A percentile compares a stretch with the other conserved stretches of the same genome.
These are phyloP conservation scores for Cryptus viduatorius DNA, from an alignment of 2,888 invertebrate genomes.

Conservation along the genomic window DNA sequence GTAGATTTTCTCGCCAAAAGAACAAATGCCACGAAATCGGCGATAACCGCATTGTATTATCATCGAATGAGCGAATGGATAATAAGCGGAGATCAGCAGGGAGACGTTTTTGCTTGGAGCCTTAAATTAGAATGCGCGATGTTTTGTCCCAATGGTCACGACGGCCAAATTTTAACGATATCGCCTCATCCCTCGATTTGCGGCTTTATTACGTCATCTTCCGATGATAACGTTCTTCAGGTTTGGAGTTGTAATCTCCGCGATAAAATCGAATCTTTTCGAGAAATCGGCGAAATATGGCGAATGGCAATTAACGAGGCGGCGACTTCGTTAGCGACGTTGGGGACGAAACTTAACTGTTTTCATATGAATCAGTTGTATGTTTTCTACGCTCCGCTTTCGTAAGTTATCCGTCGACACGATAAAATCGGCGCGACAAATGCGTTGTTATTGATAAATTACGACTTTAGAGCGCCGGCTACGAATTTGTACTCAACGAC, in stretches of 20 bases:
- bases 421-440: not conserved
- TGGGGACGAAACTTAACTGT: constrained; percentile 70
- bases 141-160: constrained; percentile 66
- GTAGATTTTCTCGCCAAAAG: constrained; percentile 67
- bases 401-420: constrained; percentile 66
- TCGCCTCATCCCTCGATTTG: constrained; percentile 73
- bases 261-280: constrained; percentile 69
- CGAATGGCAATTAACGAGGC: constrained; percentile 67
- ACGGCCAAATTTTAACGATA: constrained; percentile 59
- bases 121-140: constrained; percentile 71
- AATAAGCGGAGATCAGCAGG: constrained; percentile 74
- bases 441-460: not conserved
- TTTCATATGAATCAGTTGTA: constrained; percentile 76
- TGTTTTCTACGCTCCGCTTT: constrained; percentile 73
- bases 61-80: constrained; percentile 73
- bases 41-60: constrained; percentile 72
- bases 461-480: constrained; percentile 64
- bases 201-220: constrained; percentile 73
- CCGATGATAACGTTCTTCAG: constrained; percentile 69
- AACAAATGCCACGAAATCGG: constrained; percentile 64
- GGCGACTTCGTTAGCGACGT: constrained; percentile 66
- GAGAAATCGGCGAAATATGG: constrained; percentile 66
- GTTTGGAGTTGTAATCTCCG: constrained; percentile 77
- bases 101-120: constrained; percentile 73
- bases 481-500: constrained; percentile 67